Percentiles rank a stretch among this genome's conserved stretches.
These are phyloP conservation scores for Dendroctonus valens DNA, from an alignment of 1,140 invertebrate species.

Conservation along the genomic window DNA sequence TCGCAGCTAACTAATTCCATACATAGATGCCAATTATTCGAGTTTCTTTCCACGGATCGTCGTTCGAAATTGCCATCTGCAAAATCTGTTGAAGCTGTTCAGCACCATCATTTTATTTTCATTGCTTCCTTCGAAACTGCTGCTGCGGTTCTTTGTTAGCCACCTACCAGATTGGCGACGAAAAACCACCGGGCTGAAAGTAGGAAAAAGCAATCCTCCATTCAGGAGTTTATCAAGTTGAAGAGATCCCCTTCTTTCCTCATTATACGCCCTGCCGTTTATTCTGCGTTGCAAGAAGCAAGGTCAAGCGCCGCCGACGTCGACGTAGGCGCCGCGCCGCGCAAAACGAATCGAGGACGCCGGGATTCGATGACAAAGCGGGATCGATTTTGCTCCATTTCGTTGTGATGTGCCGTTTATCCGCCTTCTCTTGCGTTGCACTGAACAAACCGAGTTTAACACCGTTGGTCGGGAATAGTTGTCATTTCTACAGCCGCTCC, in stretches of 20 bases:
- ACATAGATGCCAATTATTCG: slow-evolving; percentile 5
- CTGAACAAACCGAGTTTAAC: slow-evolving; percentile 27
- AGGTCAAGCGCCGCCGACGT: slow-evolving; percentile 19
- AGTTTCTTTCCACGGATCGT: not conserved
- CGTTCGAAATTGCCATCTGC: not conserved
- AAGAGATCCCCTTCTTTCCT: too few relatives aligned
- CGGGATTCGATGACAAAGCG: slow-evolving; percentile 22
- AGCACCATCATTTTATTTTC: not conserved
- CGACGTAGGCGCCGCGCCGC: slow-evolving; percentile 15
- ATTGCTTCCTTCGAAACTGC: too few relatives aligned
- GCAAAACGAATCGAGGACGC: slow-evolving; percentile 22
- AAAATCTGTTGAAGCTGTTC: not conserved
- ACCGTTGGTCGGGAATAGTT: slow-evolving; percentile 21
- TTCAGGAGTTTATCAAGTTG: too few relatives aligned
- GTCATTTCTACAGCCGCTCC: slow-evolving; percentile 9
- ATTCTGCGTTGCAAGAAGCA: slow-evolving; percentile 16
- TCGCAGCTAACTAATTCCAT: slow-evolving; percentile 8
- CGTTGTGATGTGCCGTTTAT: slow-evolving; percentile 19
- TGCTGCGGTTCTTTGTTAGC: too few relatives aligned
- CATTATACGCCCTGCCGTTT: not conserved
- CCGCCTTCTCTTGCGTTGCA: slow-evolving; percentile 21
- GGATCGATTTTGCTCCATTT: slow-evolving; percentile 26
- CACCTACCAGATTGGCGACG: too few relatives aligned
- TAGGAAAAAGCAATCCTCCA: too few relatives aligned
- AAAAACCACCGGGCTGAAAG: too few relatives aligned